Base-by-base conservation (phyloP, 2,888 invertebrate species). In the Brassicogethes aeneus region DNA sequence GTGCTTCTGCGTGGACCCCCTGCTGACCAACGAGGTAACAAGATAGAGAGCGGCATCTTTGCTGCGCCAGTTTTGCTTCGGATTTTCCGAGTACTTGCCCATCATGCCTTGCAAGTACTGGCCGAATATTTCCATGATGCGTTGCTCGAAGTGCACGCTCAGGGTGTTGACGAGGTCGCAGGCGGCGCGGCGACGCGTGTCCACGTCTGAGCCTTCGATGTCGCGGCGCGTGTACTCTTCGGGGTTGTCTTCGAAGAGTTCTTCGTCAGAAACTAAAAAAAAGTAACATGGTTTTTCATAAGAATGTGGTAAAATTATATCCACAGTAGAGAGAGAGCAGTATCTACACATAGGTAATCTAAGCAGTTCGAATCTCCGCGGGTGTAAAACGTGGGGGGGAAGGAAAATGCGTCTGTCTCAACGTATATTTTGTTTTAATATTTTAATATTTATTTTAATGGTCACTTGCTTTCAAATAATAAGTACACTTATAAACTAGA, bases 191-290 rank as follows among this genome's bases (percentile, higher is more conserved):
- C 99, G 76, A 37, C 99, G 74, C 0, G 99, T 99, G 66, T 96
- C 96, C 45, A 95, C 86, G 70, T 99, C 99, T 5, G 95, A 94
- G 3, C 97, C 97, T 71, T 99, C 99, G 47, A 99, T 92, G 69
- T 99, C 99, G 17, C 94, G 74, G 2, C 93, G 75, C 46, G 94
- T 92, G 62, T 93, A 96, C 69, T 99, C 99, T 60, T 99, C 95
- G 0, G 99, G 91, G 62, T 96, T 97, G 63, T 97, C 96, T 66
- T 95, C 94, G 69, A 99, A 99, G 34, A 95, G 66, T 65, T 99
- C 99, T 66, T 92, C 86, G 69, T 99, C 99, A 0, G 92, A 86
- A 39, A 81, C 83, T 86, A 57, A 34, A 62, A 59, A 29, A 42
- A 40, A 16, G 3, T 15, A 30, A 12, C 12, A 13, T 34, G n/a